Base-by-base conservation (phyloP, 1,140 invertebrate species). In the Centruroides sculpturatus region DNA sequence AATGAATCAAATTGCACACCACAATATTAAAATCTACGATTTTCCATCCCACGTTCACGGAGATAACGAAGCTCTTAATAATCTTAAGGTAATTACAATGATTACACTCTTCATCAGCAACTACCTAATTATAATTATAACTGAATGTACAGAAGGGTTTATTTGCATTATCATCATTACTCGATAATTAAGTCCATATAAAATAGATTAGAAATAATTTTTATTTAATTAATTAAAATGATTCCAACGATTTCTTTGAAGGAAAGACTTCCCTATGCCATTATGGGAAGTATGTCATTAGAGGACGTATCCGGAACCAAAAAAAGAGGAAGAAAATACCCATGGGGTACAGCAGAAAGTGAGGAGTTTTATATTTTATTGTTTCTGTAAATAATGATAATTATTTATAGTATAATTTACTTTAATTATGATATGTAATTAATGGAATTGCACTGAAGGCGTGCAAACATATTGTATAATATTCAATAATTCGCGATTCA, bases 11-110 rank as follows among this genome's bases (percentile, higher is more conserved):
- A 94, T 99, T 69, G 85, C 85, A 52, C 87, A 94, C 73, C 86
- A 98, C 75, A 96, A 98, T 79, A 99, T 99, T 67, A 96, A 95
- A 76, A 94, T 99, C 66, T 99, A 99, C 76, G 92, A 98, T 72
- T 99, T 99, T 72, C 94, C 96, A 9, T 87, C 89, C 68, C 77
- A 80, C 47, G 73, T 75, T 36, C 76, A 81, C 59, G 87, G 90
- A 65, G 59, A 63, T 56, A 81, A 78, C 59, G 86, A 86, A 74
- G 73, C 83, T 57, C 81, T 85, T 65, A 84, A 83, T 72, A 80
- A 82, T 65, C 73, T 94, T 62, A 82, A 86, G 56, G 62, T 63
- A 49, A 52, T 23, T 47, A n/a, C 50, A n/a, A 50, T 57, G 9
- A n/a, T n/a, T n/a, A n/a, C n/a, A n/a, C n/a, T n/a, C n/a, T n/a